Evolutionary conservation across 2,113 vertebrate genomes (phyloP), one percentile per base, ranked within the genome.

Genomic region (Cettia cetti): DNA sequence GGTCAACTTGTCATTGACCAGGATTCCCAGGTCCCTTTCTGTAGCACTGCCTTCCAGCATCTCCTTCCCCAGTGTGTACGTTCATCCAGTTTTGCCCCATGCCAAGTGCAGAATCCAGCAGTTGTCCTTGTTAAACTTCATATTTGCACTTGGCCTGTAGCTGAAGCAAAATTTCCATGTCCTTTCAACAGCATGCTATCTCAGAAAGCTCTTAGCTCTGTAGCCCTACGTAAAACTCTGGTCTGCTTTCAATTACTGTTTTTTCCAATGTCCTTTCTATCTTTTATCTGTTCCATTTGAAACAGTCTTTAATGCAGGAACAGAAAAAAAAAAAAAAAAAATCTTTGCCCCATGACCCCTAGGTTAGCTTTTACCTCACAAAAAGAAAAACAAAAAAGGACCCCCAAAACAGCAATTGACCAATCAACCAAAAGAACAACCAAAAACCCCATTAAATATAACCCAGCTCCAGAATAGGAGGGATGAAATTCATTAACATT

Each of bases 1-100:
- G 7, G 2, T 14, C n/a, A 30, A 0, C 28, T 66, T 53, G 23
- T 2, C 28, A n/a, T 11, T 0, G 0, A 7, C 6, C 69, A 45
- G 45, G 5, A 45, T 1, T 3, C 7, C 19, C 45, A 39, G 6
- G 4, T 12, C 1, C 15, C 33, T 45, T 52, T 30, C 44, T 11
- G 5, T 11, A 6, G 33, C 9, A 21, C 28, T 60, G 33, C 16
- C 53, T 60, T 10, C 13, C 60, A 74, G 10, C 3, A 3, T 26
- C 15, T 66, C 19, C 6, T 30, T 82, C 5, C 11, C 13, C 19
- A 45, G 8, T 28, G 4, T 11, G 15, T 27, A 1, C 0, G 0
- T 50, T 20, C 10, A 44, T 59, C 44, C 33, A n/a, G 19, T 8
- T 3, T 14, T 40, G 11, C 7, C 20, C 13, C 0, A 0, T 26